Percentiles rank a stretch among this genome's conserved stretches.
Evolutionary conservation across 1,140 invertebrate species (phyloP).

Genomic region (Acromyrmex echinatior): DNA sequence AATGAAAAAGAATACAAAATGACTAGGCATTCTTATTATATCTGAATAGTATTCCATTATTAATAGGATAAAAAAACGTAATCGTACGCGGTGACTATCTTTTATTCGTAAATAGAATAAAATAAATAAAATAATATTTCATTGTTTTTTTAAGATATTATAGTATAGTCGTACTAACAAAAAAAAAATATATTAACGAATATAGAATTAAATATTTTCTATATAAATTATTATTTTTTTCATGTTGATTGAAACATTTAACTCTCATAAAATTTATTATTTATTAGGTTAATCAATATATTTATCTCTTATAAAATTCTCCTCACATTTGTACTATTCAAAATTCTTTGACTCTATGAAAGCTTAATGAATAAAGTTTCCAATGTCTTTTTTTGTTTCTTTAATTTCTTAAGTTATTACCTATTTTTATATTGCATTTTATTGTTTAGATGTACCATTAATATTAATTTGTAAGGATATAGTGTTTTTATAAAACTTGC

Average conservation of each 20-base stretch:
- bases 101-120: not conserved
- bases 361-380: not conserved
- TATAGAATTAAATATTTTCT: not conserved
- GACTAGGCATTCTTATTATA: constrained; percentile 22
- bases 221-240: not conserved
- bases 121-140: not conserved
- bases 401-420: not conserved
- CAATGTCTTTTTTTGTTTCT: not conserved
- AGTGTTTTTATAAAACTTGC: not conserved
- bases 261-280: not conserved
- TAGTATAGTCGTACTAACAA: not conserved
- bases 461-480: not conserved
- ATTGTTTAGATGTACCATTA: not conserved
- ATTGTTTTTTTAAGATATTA: not conserved
- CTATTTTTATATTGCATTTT: not conserved
- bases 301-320: not conserved
- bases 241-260: not conserved
- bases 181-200: not conserved
- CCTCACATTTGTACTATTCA: not conserved
- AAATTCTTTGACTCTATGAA: not conserved
- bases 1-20: constrained; percentile 3
- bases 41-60: not conserved
- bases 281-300: not conserved
- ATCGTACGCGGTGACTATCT: not conserved
- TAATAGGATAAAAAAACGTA: not conserved